These are phyloP conservation scores for Papilio dardanus DNA, from an alignment of 1,140 invertebrate genomes.

Conservation along the genomic window DNA sequence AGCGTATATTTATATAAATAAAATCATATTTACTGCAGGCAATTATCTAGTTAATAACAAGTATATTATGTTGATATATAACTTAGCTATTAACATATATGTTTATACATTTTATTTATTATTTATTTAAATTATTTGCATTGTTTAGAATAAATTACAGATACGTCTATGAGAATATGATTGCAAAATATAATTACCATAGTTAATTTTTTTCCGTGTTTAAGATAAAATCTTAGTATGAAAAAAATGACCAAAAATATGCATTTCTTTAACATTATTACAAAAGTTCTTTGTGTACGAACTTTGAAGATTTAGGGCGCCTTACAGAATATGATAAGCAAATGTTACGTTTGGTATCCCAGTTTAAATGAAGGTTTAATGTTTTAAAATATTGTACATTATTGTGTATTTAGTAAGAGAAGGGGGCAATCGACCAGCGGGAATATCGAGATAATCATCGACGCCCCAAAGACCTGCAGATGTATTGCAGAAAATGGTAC, in stretches of 20 bases:
- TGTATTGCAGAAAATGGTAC: no score
- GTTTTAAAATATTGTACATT: not conserved
- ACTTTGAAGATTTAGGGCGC: not conserved
- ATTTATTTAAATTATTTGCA: not conserved
- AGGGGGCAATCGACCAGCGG: no score
- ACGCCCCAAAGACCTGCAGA: no score
- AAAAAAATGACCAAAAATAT: no score
- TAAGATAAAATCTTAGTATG: not conserved
- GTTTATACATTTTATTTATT: no score
- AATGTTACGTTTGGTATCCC: not conserved
- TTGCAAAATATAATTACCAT: slow-evolving; percentile 20
- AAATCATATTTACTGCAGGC: no score
- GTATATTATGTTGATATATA: no score
- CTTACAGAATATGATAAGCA: not conserved
- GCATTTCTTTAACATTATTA: not conserved
- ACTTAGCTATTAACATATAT: not conserved
- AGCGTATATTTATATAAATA: no score
- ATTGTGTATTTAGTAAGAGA: no score
- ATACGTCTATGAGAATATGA: slow-evolving; percentile 4
- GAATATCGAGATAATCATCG: no score
- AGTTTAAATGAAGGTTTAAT: not conserved
- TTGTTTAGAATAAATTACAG: slow-evolving; percentile 6
- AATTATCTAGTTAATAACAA: no score
- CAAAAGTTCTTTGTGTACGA: not conserved
- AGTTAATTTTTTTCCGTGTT: slow-evolving; percentile 3